phyloP scores from a whole-genome alignment of 2,888 invertebrate species.

The Listrodromus nycthemerus region DNA sequence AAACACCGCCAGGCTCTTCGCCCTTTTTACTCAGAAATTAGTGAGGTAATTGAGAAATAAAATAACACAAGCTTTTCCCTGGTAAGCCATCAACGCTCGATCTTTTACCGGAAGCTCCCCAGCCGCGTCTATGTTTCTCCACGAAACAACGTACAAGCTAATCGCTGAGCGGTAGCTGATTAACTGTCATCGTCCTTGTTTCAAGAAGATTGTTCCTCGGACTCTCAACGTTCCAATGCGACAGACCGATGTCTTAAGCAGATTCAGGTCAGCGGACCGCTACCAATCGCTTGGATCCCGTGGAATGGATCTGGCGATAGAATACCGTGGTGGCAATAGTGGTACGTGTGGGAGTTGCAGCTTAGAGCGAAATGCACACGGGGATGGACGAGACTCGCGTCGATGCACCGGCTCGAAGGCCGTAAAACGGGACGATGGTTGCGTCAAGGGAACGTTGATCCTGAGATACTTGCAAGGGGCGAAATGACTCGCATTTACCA shows the following conservation, averaged over 20 bases:
- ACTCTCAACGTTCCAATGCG: neutral
- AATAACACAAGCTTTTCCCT: constrained; percentile 37
- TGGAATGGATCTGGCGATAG: constrained; percentile 50
- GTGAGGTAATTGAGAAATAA: constrained; percentile 63
- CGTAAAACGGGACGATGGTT: constrained; percentile 72
- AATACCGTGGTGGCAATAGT: constrained; percentile 58
- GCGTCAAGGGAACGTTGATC: constrained; percentile 56
- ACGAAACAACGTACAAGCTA: neutral
- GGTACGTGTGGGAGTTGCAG: constrained; percentile 31
- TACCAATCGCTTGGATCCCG: constrained; percentile 68
- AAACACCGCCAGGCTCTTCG: constrained; percentile 18
- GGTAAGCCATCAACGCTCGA: neutral
- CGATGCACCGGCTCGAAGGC: constrained; percentile 61
- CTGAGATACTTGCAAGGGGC: constrained; percentile 60
- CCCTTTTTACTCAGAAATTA: constrained; percentile 77
- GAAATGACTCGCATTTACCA: constrained; percentile 38
- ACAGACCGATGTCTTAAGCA: constrained; percentile 60
- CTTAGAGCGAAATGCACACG: constrained; percentile 19
- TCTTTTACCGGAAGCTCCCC: neutral
- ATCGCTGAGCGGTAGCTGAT: neutral
- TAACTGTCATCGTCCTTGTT: neutral
- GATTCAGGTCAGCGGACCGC: constrained; percentile 72
- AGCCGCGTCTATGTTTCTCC: neutral
- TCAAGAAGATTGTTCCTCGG: constrained; percentile 1
- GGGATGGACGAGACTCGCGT: constrained; percentile 29